phyloP scores from a whole-genome alignment of 2,888 invertebrate genomes.

The Hemaris fuciformis region DNA sequence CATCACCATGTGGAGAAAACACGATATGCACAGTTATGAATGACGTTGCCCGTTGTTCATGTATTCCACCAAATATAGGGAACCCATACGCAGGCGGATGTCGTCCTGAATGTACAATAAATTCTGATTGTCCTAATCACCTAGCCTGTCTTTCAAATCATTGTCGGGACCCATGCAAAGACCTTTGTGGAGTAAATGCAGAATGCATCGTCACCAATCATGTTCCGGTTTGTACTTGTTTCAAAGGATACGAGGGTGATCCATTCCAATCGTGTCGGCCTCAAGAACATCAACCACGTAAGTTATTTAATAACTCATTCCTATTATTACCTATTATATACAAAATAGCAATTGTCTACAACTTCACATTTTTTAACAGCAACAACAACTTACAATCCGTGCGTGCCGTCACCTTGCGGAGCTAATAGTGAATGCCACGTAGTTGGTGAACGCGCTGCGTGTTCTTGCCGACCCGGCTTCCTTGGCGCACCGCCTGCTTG shows the following conservation, averaged over 20 bases:
- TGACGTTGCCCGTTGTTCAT: constrained; percentile 88
- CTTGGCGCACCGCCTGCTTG: constrained; percentile 88
- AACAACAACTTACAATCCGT: constrained; percentile 80
- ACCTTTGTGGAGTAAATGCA: constrained; percentile 91
- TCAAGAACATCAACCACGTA: constrained; percentile 77
- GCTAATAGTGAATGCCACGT: constrained; percentile 88
- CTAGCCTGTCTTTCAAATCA: constrained; percentile 91
- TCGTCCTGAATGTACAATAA: constrained; percentile 91
- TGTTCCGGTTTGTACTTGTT: constrained; percentile 90
- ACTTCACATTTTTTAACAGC: constrained; percentile 19
- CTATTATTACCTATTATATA: neutral
- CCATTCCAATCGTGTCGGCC: constrained; percentile 89
- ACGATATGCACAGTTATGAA: constrained; percentile 88
- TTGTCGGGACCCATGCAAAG: constrained; percentile 92
- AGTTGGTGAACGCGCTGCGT: constrained; percentile 86
- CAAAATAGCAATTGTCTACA: neutral
- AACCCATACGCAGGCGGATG: constrained; percentile 93
- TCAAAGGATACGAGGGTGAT: constrained; percentile 89
- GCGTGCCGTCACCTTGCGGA: constrained; percentile 89
- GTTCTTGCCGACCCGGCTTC: constrained; percentile 86
- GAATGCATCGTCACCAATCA: constrained; percentile 92
- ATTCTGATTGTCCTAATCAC: constrained; percentile 89
- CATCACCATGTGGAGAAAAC: constrained; percentile 92
- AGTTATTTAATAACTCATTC: constrained; percentile 44
- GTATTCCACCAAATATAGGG: constrained; percentile 93